Base-by-base conservation (phyloP, 2,888 invertebrate species). In the Apodemia duryi region DNA sequence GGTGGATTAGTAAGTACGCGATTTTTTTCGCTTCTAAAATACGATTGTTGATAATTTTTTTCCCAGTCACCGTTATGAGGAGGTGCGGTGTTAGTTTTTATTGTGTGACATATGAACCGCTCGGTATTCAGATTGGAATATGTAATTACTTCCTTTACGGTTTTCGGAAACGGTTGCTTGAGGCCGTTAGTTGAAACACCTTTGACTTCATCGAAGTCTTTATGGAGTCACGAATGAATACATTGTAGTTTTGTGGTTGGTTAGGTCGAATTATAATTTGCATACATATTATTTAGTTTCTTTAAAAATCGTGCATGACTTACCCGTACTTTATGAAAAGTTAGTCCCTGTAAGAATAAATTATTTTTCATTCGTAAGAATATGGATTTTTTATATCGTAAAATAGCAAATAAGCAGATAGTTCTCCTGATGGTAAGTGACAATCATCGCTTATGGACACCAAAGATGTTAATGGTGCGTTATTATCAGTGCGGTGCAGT, bases 121-220 rank as follows among this genome's bases (percentile, higher is more conserved):
- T 80, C 75, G 76, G 83, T 84, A 81, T 82, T 83, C 75, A 87
- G 88, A 90, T 91, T 88, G 87, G 91, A 89, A 91, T 91, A 90
- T 87, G 89, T 91, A 91, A 91, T 91, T 91, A 91, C 87, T 91
- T 91, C 91, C 91, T 91, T 88, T 87, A 89, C 86, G 90, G 81
- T 83, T 85, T 88, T 85, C 85, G 91, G 91, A 91, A 90, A 88
- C 87, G 85, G 83, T 82, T 70, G 65, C 64, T 63, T 67, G 73
- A 67, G 65, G 67, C 71, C 70, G 69, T 72, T 70, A 67, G 65
- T n/a, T 57, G n/a, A 67, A 52, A 69, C 72, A 71, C 71, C 71
- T 71, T 71, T 66, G 51, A 60, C 61, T 65, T 51, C 35, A 51
- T 51, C 52, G 21, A 35, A 54, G 29, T 38, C 49, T 61, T 46